phyloP scores from a whole-genome alignment of 2,888 invertebrate genomes.

The Homarus gammarus region DNA sequence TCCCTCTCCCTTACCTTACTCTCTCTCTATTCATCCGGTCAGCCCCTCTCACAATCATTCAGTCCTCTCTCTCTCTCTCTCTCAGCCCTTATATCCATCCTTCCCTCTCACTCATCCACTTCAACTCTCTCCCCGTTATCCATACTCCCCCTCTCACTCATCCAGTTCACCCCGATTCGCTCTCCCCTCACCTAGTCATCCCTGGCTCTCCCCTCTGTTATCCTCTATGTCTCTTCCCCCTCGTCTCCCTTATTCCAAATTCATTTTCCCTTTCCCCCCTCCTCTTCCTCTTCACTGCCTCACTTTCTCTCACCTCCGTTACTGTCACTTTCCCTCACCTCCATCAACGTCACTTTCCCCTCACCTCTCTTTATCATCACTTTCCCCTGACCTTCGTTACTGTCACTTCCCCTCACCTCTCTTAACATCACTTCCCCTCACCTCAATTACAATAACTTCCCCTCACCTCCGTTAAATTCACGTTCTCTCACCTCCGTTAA shows the following conservation, averaged over 20 bases:
- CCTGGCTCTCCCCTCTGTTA: not conserved
- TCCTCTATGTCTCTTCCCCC: not conserved
- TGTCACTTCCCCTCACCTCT: too few species aligned
- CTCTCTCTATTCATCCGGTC: not conserved
- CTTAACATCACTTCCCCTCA: too few species aligned
- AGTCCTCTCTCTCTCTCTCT: not conserved
- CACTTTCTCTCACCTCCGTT: too few species aligned
- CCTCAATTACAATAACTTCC: too few species aligned
- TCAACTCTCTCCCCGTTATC: not conserved
- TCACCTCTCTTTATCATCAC: too few species aligned
- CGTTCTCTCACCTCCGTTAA: too few species aligned
- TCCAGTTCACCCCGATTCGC: not conserved
- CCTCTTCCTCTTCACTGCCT: not conserved
- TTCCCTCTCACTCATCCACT: not conserved
- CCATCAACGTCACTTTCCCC: too few species aligned
- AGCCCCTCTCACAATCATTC: not conserved
- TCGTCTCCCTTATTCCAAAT: not conserved
- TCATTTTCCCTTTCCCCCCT: not conserved
- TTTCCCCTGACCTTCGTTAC: too few species aligned
- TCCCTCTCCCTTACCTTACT: not conserved
- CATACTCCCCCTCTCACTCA: not conserved
- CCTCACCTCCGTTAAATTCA: too few species aligned
- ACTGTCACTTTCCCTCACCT: too few species aligned
- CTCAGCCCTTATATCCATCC: not conserved
- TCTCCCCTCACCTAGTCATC: not conserved